Evolutionary conservation across 2,797 vertebrate species (phyloP).

Genomic region (Amblyopsis hoosieri): DNA sequence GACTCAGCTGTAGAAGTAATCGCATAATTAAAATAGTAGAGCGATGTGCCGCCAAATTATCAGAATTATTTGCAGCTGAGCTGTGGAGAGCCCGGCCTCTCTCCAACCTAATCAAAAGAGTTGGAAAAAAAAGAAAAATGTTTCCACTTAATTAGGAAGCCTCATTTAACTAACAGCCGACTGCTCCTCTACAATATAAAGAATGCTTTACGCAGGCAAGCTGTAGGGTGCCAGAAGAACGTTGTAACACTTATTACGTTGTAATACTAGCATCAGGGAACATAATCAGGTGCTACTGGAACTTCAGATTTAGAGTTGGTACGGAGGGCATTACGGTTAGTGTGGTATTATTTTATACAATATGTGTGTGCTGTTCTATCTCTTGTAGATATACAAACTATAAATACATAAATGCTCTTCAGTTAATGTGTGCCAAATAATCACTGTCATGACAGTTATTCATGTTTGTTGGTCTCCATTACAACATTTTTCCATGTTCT

Average conservation of each 20-base stretch:
- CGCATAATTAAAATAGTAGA: constrained; percentile 69
- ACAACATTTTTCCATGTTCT: background rate
- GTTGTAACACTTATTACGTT: constrained; percentile 14
- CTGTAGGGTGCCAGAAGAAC: constrained; percentile 45
- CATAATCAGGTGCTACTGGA: background rate
- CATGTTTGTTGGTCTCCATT: background rate
- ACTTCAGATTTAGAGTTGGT: constrained; percentile 1
- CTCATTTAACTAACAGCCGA: constrained; percentile 65
- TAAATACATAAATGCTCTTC: no score
- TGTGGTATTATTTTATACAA: no score
- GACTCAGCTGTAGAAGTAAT: constrained; percentile 64
- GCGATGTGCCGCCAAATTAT: constrained; percentile 67
- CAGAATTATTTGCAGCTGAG: constrained; percentile 75
- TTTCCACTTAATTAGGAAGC: constrained; percentile 69
- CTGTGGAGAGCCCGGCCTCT: constrained; percentile 37
- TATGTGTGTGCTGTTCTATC: no score
- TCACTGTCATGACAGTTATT: background rate
- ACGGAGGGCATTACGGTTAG: background rate
- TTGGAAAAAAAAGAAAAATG: constrained; percentile 51
- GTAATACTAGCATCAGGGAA: constrained; percentile 1
- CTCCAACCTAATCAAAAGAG: constrained; percentile 63
- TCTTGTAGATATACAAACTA: no score
- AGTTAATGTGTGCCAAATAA: no score
- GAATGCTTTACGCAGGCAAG: constrained; percentile 43
- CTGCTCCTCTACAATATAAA: constrained; percentile 57